These are phyloP conservation scores for Nasonia vitripennis DNA, from an alignment of 1,140 invertebrate genomes.

Conservation along the genomic window DNA sequence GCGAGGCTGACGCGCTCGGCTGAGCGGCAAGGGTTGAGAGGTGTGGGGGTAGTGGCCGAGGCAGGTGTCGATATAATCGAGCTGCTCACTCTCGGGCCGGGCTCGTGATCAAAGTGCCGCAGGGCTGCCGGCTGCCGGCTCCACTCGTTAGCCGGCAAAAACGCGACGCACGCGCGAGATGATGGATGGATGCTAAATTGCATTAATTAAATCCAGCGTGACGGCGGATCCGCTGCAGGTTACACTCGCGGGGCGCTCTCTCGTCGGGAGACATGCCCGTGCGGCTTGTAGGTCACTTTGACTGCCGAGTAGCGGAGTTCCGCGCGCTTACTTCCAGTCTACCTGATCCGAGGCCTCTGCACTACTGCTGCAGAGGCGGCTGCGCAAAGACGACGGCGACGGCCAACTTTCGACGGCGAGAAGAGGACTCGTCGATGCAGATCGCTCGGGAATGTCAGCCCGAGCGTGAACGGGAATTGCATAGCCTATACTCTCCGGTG, in stretches of 20 bases:
- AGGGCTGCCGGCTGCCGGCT: no score
- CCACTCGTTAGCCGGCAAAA: conserved; percentile 72
- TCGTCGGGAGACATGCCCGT: not conserved
- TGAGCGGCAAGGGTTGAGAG: not conserved
- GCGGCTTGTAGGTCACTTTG: not conserved
- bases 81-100: not conserved
- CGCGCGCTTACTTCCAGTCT: not conserved
- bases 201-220: conserved; percentile 75
- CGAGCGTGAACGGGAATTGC: not conserved
- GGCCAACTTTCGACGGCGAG: not conserved
- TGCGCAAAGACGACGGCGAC: not conserved
- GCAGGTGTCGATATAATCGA: conserved; percentile 21
- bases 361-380: no score
- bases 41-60: not conserved
- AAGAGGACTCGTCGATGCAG: not conserved
- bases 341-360: not conserved
- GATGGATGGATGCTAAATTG: conserved; percentile 76
- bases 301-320: not conserved
- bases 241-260: not conserved
- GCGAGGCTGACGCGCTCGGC: not conserved
- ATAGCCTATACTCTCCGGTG: not conserved
- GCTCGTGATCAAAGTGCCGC: not conserved
- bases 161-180: conserved; percentile 70
- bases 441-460: not conserved
- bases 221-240: conserved; percentile 50